A percentile compares a stretch with the other conserved stretches of the same genome.
Conservation (phyloP, 2,888 invertebrate species). For the Epinotia bilunana region DNA sequence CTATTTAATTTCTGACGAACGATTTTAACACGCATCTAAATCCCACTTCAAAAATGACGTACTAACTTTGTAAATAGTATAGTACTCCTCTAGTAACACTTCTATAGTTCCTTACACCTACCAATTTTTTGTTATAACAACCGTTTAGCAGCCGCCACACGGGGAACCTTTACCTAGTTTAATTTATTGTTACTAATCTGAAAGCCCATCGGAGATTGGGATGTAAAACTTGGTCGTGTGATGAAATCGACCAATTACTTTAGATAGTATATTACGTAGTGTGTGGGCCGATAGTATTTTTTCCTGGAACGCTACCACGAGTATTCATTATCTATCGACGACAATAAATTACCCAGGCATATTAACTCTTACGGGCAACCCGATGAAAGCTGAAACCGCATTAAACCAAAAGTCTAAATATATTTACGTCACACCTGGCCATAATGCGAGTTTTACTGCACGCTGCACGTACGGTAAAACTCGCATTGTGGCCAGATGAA, state of each 20-base stretch:
- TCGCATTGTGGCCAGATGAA: too few species aligned
- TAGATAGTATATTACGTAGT: constrained; percentile 48
- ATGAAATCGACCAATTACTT: constrained; percentile 49
- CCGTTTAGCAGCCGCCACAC: too few species aligned
- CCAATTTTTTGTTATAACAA: too few species aligned
- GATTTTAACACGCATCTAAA: neutral
- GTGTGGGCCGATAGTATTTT: constrained; percentile 46
- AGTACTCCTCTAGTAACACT: neutral
- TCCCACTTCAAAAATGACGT: neutral
- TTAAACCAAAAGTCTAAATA: constrained; percentile 17
- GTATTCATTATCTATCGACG: constrained; percentile 23
- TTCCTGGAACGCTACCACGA: constrained; percentile 35
- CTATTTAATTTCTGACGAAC: neutral
- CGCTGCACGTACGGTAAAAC: too few species aligned
- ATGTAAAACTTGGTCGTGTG: constrained; percentile 6
- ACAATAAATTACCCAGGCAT: constrained; percentile 33
- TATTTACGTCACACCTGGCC: too few species aligned
- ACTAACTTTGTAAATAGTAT: neutral
- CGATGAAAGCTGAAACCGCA: constrained; percentile 24
- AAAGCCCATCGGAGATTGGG: constrained; percentile 1
- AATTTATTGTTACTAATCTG: neutral
- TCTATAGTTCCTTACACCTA: neutral
- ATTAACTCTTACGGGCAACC: constrained; percentile 8
- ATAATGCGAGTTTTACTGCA: too few species aligned
- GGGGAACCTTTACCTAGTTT: neutral